Conservation (phyloP, 2,888 invertebrate species). For the Eilema caniola region DNA sequence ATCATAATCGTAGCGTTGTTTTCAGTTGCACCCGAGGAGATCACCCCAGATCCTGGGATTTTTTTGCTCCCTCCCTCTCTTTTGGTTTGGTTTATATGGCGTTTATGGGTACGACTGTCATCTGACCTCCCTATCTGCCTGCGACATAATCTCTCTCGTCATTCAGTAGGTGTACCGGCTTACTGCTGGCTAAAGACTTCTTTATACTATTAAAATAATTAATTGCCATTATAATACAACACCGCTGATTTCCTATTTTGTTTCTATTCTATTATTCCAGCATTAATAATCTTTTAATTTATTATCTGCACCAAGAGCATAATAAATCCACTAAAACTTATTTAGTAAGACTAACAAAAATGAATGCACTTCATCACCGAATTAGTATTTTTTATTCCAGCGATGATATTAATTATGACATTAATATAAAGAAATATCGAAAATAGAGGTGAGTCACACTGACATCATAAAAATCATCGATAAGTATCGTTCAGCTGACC, state of each 20-base stretch:
- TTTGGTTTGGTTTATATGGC: too few species aligned
- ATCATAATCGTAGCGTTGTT: too few species aligned
- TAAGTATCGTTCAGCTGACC: constrained; percentile 78
- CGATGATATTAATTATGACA: constrained; percentile 51
- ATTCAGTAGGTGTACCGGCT: too few species aligned
- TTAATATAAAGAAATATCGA: constrained; percentile 51
- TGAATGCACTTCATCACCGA: background rate
- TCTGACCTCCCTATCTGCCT: too few species aligned
- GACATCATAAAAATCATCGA: constrained; percentile 77
- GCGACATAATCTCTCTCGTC: too few species aligned
- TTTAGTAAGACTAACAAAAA: background rate
- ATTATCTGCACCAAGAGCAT: background rate
- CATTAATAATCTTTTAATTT: background rate
- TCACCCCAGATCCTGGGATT: too few species aligned
- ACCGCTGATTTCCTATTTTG: background rate
- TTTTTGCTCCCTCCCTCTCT: too few species aligned
- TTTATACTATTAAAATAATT: too few species aligned
- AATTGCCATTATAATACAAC: background rate
- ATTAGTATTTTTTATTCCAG: constrained; percentile 27
- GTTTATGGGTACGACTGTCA: too few species aligned
- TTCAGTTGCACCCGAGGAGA: too few species aligned
- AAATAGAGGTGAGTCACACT: constrained; percentile 77
- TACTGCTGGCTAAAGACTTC: too few species aligned
- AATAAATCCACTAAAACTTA: background rate
- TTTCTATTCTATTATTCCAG: background rate